Base-by-base conservation (phyloP, 2,113 vertebrate species). In the Polypterus senegalus region DNA sequence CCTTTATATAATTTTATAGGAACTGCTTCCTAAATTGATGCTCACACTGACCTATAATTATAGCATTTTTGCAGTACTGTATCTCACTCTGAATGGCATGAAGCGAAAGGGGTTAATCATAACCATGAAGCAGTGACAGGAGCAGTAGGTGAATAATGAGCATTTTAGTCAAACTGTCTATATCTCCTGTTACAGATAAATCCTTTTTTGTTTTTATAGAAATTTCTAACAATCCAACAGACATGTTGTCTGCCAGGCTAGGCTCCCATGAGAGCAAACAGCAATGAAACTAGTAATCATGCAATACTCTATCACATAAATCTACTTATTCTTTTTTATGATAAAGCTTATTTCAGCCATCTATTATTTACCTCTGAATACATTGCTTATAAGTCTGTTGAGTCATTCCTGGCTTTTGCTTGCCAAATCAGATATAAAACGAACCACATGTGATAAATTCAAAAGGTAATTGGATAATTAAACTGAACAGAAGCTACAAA, bases 381-480 rank as follows among this genome's bases (percentile, higher is more conserved):
- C 51, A 52, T 7, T 52, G 51, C 51, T 52, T 7, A 52, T 10
- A 52, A 52, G 10, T 7, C 51, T 8, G 51, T 52, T 52, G 10
- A 52, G 51, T 52, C 51, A 52, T 52, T 8, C 51, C 51, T 52
- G 3, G 51, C 51, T 4, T 3, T 8, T 52, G 51, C 51, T 4
- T 52, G 51, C 51, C 51, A 52, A 52, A 52, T 52, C 51, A 3
- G 51, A 52, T 52, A 52, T 4, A 52, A 52, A 52, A 52, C 6
- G 49, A 51, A 51, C 6, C 49, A 6, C 27, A 6, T 51, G 49
- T 51, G 49, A 7, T 51, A 51, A 51, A 51, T 51, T 9, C 49
- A 51, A 51, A 51, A 52, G 51, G 51, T 52, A 52, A 52, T 52
- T 52, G 51, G 51, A 52, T 52, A 52, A 52, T 52, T 52, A 52